A percentile compares a stretch with the other conserved stretches of the same genome.
phyloP scores from a whole-genome alignment of 1,140 invertebrate species.

The Lasioglossum albipes region DNA sequence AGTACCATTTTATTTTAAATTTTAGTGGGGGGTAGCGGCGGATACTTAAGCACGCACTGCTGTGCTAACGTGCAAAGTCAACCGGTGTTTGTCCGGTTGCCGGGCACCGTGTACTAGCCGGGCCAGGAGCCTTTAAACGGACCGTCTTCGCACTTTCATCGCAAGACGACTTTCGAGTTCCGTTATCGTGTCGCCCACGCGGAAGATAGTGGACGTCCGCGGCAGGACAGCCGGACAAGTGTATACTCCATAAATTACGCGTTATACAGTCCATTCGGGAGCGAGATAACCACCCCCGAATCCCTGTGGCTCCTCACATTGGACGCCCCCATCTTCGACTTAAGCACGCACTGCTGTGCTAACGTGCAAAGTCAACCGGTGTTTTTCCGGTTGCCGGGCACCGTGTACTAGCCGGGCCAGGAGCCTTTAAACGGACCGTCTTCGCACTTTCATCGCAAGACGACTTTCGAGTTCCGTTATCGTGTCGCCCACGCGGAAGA shows the following conservation, averaged over 20 bases:
- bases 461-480: constrained; percentile 51
- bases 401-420: not conserved
- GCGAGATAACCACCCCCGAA: constrained; percentile 56
- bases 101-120: not conserved
- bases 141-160: constrained; percentile 41
- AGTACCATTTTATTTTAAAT: too few species aligned
- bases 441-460: constrained; percentile 38
- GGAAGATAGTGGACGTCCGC: constrained; percentile 30
- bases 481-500: constrained; percentile 23
- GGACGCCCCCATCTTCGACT: constrained; percentile 12
- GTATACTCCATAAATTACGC: constrained; percentile 66
- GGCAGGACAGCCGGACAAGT: constrained; percentile 15
- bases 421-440: constrained; percentile 20
- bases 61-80: too few species aligned
- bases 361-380: too few species aligned
- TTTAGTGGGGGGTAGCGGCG: too few species aligned
- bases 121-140: constrained; percentile 7
- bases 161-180: constrained; percentile 33
- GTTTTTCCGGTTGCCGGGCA: too few species aligned
- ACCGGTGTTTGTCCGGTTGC: too few species aligned
- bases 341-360: too few species aligned
- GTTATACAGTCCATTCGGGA: constrained; percentile 67
- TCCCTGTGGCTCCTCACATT: not conserved
- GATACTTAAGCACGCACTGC: too few species aligned
- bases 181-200: constrained; percentile 45